Evolutionary conservation across 2,113 vertebrate genomes (phyloP).

Genomic region (Paramisgurnus dabryanus): DNA sequence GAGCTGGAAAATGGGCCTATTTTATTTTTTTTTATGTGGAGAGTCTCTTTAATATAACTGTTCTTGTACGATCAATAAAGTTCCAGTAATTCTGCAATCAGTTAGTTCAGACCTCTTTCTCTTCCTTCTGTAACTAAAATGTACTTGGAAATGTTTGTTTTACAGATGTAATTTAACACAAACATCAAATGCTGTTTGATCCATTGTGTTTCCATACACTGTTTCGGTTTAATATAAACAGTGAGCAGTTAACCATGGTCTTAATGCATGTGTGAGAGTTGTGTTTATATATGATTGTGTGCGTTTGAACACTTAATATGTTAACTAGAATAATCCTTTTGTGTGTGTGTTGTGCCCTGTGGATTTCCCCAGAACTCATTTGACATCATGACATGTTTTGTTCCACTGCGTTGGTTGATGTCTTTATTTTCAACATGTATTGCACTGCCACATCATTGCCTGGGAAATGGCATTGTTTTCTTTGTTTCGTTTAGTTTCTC

Average conservation of each 20-base stretch:
- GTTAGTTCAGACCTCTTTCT: too few species aligned
- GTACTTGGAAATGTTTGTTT: background rate
- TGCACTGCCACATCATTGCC: background rate
- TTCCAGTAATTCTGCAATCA: too few species aligned
- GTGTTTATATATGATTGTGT: constrained; percentile 24
- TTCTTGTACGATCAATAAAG: too few species aligned
- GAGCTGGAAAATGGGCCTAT: too few species aligned
- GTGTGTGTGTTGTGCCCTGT: background rate
- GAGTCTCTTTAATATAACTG: too few species aligned
- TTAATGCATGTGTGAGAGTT: constrained; percentile 9
- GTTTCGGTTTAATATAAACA: background rate
- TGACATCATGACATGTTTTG: background rate
- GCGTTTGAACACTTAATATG: constrained; percentile 11
- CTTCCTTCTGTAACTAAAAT: too few species aligned
- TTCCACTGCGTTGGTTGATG: background rate
- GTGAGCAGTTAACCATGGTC: background rate
- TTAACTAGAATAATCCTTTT: background rate
- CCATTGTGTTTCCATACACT: background rate
- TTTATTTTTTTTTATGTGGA: too few species aligned
- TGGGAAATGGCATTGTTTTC: background rate
- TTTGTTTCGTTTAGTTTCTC: constrained; percentile 21
- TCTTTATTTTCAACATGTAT: background rate
- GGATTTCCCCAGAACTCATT: background rate
- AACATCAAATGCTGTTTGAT: background rate
- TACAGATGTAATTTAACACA: background rate